Evolutionary conservation across 2,113 vertebrate species (phyloP).

Genomic region (Cromileptes altivelis): DNA sequence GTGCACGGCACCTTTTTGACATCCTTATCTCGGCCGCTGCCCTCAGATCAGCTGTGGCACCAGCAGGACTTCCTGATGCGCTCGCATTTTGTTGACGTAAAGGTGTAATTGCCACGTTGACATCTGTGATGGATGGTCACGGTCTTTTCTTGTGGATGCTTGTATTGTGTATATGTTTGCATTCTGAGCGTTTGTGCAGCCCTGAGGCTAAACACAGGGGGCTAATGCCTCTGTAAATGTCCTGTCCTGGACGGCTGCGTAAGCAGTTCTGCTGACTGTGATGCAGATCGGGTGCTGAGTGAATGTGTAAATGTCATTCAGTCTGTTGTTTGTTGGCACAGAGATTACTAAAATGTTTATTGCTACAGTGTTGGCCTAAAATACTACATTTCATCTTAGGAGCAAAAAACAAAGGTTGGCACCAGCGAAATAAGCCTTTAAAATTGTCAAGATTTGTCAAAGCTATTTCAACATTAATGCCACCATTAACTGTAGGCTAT

Average conservation of each 20-base stretch:
- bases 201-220: slow-evolving; percentile 19
- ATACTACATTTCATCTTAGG: not conserved
- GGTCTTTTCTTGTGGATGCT: slow-evolving; percentile 17
- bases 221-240: slow-evolving; percentile 51
- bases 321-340: slow-evolving; percentile 1
- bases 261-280: slow-evolving; percentile 39
- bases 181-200: slow-evolving; percentile 35
- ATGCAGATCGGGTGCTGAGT: slow-evolving; percentile 36
- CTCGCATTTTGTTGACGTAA: slow-evolving; percentile 50
- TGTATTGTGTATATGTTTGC: slow-evolving; percentile 26
- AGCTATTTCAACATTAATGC: not conserved
- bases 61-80: slow-evolving; percentile 57
- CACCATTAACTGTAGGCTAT: not conserved
- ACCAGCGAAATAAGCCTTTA: not conserved
- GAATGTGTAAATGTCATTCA: slow-evolving; percentile 49
- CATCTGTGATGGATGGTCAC: slow-evolving; percentile 39
- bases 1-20: slow-evolving; percentile 42
- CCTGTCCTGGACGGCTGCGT: slow-evolving; percentile 37
- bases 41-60: slow-evolving; percentile 47
- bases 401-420: not conserved
- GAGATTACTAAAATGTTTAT: slow-evolving; percentile 1
- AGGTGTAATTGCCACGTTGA: slow-evolving; percentile 33
- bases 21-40: slow-evolving; percentile 61
- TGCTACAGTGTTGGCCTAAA: not conserved
- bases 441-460: not conserved